Evolutionary conservation across 2,888 invertebrate species (phyloP).

Genomic region (Neoaliturus tenellus): DNA sequence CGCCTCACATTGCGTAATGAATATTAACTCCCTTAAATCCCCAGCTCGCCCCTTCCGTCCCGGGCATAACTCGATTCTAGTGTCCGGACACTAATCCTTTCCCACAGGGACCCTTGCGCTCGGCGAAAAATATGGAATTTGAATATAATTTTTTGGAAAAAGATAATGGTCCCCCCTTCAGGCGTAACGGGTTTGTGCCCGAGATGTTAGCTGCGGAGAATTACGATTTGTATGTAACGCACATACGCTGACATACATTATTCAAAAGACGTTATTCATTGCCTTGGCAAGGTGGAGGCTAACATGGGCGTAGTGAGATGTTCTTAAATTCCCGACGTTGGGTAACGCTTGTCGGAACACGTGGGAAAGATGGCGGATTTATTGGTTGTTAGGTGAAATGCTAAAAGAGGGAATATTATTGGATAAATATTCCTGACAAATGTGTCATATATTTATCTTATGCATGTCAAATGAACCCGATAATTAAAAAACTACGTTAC

Average conservation of each 20-base stretch:
- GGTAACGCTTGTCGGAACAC: neutral
- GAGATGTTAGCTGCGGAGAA: neutral
- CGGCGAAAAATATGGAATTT: neutral
- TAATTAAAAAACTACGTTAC: too few relatives aligned
- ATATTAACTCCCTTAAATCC: neutral
- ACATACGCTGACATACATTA: conserved; percentile 14
- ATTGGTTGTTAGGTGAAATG: too few relatives aligned
- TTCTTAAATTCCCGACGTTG: neutral
- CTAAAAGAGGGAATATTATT: too few relatives aligned
- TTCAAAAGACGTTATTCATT: conserved; percentile 22
- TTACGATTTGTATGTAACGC: conserved; percentile 16
- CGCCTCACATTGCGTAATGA: neutral
- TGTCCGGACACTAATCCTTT: neutral
- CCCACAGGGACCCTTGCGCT: neutral
- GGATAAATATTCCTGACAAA: too few relatives aligned
- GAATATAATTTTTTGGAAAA: neutral
- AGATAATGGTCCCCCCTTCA: neutral
- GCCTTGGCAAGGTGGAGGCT: neutral
- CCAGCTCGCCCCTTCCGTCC: neutral
- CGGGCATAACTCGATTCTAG: neutral
- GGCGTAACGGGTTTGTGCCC: neutral
- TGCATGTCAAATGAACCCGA: too few relatives aligned
- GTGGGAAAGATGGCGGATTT: too few relatives aligned
- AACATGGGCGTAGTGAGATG: neutral
- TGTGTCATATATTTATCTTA: too few relatives aligned